Conservation (phyloP, 1,140 invertebrate species). For the Alviniconcha marisindica region DNA sequence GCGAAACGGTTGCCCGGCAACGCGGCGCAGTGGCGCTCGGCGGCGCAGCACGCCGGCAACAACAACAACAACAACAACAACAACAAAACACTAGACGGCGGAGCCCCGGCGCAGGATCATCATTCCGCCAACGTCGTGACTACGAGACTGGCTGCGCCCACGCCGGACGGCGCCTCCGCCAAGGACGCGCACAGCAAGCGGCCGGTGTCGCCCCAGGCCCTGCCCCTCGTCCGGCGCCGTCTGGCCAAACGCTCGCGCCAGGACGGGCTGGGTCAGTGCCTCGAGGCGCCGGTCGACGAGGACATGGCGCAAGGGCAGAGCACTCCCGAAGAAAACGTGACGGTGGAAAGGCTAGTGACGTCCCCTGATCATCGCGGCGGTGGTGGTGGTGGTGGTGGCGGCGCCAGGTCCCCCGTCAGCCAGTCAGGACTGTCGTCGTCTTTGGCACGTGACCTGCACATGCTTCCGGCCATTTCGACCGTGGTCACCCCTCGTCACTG, state of each 20-base stretch:
- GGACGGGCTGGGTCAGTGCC: background rate
- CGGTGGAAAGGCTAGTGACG: slow-evolving; percentile 16
- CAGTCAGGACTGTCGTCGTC: background rate
- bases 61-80: background rate
- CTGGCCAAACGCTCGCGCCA: slow-evolving; percentile 42
- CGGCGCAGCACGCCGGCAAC: background rate
- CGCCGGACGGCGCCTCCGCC: background rate
- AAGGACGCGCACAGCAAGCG: slow-evolving; percentile 20
- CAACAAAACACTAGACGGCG: no score
- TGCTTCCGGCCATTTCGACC: slow-evolving; percentile 3
- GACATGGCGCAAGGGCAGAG: background rate
- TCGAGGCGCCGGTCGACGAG: background rate
- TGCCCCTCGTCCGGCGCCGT: slow-evolving; percentile 36
- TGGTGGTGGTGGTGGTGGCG: background rate
- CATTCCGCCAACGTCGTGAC: no score
- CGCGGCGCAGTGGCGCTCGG: background rate
- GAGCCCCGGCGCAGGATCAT: no score
- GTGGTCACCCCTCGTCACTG: background rate
- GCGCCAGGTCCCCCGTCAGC: background rate
- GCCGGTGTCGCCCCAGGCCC: slow-evolving; percentile 23
- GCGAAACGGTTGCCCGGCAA: no score
- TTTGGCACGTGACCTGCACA: slow-evolving; percentile 4
- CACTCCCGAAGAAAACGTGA: background rate
- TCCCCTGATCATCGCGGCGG: background rate
- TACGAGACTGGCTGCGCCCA: no score